Conservation (phyloP, 2,113 vertebrate species). For the Eleginops maclovinus region DNA sequence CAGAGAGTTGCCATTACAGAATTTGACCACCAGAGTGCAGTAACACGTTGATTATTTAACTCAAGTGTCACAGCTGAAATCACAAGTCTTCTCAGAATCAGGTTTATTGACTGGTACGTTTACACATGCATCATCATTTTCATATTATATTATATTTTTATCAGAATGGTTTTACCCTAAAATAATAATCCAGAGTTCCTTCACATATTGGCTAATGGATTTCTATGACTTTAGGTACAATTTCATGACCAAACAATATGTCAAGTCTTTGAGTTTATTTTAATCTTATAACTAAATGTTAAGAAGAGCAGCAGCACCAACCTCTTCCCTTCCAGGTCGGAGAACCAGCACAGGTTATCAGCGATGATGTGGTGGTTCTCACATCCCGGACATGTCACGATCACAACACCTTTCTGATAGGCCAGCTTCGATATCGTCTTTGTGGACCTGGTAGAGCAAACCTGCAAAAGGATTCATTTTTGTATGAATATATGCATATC, state of each 20-base stretch:
- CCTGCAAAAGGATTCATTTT: conserved; percentile 75
- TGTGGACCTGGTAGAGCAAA: conserved; percentile 89
- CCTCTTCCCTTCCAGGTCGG: conserved; percentile 93
- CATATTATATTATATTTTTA: no score
- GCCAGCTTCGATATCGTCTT: conserved; percentile 91
- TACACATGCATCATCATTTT: no score
- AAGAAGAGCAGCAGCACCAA: conserved; percentile 76
- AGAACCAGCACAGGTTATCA: conserved; percentile 96
- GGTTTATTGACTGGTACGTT: no score
- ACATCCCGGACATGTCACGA: conserved; percentile 92
- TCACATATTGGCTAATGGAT: no score
- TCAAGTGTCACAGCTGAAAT: neutral
- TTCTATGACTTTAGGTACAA: no score
- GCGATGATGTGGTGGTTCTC: conserved; percentile 93
- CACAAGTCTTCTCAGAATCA: no score
- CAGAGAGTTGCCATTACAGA: neutral
- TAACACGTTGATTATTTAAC: neutral
- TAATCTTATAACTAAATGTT: no score
- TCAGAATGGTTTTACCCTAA: no score
- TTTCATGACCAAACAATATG: no score
- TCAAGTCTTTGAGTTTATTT: no score
- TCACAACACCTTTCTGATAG: conserved; percentile 92
- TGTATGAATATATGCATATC: no score
- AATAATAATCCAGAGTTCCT: no score
- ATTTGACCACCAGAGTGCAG: conserved; percentile 7